Conservation (phyloP, 2,888 invertebrate genomes). For the Julus scandinavius region DNA sequence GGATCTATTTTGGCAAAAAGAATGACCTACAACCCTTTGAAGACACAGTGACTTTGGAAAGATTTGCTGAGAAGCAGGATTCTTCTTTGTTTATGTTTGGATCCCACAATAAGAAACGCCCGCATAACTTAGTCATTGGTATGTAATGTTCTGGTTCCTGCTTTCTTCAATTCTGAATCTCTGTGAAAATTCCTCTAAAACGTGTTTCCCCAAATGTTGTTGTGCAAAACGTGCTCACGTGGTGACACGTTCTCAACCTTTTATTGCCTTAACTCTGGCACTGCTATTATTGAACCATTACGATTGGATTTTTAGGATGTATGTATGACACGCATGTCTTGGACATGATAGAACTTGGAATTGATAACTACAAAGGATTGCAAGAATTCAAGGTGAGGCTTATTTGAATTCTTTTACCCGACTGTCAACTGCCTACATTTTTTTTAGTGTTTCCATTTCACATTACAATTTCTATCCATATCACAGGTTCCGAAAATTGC, state of each 20-base stretch:
- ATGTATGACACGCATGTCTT: slow-evolving; percentile 88
- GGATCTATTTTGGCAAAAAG: slow-evolving; percentile 76
- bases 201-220: too few species aligned
- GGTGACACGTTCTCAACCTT: too few species aligned
- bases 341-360: slow-evolving; percentile 96
- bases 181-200: background rate
- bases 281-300: slow-evolving; percentile 26
- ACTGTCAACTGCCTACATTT: background rate
- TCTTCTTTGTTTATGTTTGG: slow-evolving; percentile 90
- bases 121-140: slow-evolving; percentile 90
- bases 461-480: background rate
- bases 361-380: slow-evolving; percentile 83
- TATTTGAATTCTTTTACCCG: slow-evolving; percentile 53
- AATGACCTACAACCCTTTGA: slow-evolving; percentile 95
- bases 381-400: slow-evolving; percentile 74
- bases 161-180: background rate
- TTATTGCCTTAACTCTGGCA: too few species aligned
- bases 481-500: slow-evolving; percentile 75
- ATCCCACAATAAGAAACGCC: slow-evolving; percentile 93
- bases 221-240: too few species aligned
- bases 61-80: slow-evolving; percentile 79
- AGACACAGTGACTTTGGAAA: slow-evolving; percentile 82
- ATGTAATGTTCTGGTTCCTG: slow-evolving; percentile 56
- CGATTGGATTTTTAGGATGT: slow-evolving; percentile 69
- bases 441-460: background rate